These are phyloP conservation scores for Oppia nitens DNA, from an alignment of 1,140 invertebrate species.

Conservation along the genomic window DNA sequence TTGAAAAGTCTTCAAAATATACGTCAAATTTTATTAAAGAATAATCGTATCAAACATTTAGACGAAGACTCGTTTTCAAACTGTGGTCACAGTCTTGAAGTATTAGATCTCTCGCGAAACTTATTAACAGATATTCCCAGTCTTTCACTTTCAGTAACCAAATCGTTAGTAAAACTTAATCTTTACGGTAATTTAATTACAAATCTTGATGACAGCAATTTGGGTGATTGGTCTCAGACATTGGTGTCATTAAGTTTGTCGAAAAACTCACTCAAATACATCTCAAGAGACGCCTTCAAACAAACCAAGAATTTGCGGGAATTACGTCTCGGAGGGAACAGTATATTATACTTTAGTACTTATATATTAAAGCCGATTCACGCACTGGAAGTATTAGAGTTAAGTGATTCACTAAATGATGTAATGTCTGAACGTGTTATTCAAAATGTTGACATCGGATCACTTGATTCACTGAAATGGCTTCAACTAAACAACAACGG, in stretches of 20 bases:
- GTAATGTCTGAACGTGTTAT: constrained; percentile 36
- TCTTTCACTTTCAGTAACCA: constrained; percentile 44
- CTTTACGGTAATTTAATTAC: constrained; percentile 68
- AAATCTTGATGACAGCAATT: constrained; percentile 51
- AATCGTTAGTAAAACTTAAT: constrained; percentile 57
- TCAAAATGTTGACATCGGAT: constrained; percentile 33
- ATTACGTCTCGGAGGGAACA: constrained; percentile 72
- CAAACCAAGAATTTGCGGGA: constrained; percentile 52
- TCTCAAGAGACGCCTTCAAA: constrained; percentile 52
- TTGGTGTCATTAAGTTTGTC: constrained; percentile 63
- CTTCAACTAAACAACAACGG: constrained; percentile 75
- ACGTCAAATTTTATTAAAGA: constrained; percentile 61
- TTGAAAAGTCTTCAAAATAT: constrained; percentile 44
- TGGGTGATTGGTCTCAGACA: constrained; percentile 54
- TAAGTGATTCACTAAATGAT: constrained; percentile 53
- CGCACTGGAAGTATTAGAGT: constrained; percentile 53
- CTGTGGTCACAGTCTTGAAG: constrained; percentile 48
- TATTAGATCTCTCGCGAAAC: constrained; percentile 61
- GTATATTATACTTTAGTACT: constrained; percentile 53
- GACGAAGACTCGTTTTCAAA: constrained; percentile 61
- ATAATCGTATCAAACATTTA: constrained; percentile 54
- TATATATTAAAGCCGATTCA: constrained; percentile 41
- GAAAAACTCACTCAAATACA: constrained; percentile 60
- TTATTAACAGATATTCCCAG: constrained; percentile 50
- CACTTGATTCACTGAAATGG: constrained; percentile 48